Evolutionary conservation across 2,797 vertebrate genomes (phyloP).

Genomic region (Ctenochaetus hawaiiensis): DNA sequence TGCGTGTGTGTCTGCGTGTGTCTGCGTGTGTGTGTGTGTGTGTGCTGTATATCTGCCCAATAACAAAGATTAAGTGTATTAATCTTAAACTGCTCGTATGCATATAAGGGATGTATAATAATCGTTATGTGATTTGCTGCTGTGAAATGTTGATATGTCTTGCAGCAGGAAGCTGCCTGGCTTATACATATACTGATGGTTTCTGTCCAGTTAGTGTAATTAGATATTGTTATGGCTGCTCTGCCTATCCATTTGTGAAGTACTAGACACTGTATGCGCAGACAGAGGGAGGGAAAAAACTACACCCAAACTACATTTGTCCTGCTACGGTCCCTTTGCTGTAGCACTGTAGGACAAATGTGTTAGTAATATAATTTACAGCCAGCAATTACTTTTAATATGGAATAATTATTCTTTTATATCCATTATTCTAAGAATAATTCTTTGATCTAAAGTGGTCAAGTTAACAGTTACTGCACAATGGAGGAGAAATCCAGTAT

Average conservation of each 20-base stretch:
- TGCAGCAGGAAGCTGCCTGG: constrained; percentile 1
- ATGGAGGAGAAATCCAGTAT: neutral
- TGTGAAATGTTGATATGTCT: constrained; percentile 33
- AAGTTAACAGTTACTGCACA: neutral
- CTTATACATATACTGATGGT: constrained; percentile 26
- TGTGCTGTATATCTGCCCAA: constrained; percentile 1
- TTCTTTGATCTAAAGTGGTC: neutral
- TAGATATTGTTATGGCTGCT: constrained; percentile 42
- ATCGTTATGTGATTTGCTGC: constrained; percentile 21
- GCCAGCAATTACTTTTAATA: too few relatives aligned
- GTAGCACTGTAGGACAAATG: neutral
- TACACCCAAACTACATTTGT: constrained; percentile 18
- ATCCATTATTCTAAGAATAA: too few relatives aligned
- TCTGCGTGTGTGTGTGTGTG: neutral
- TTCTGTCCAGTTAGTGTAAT: constrained; percentile 46
- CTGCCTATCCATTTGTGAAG: constrained; percentile 30
- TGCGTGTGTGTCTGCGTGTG: neutral
- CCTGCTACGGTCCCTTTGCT: neutral
- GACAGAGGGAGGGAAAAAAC: neutral
- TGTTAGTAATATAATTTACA: neutral
- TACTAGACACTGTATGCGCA: constrained; percentile 17
- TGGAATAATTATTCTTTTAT: neutral
- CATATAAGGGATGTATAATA: constrained; percentile 25
- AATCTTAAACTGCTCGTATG: neutral
- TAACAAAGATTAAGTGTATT: constrained; percentile 2